Base-by-base conservation (phyloP, 1,140 invertebrate genomes). In the Pectinophora gossypiella region DNA sequence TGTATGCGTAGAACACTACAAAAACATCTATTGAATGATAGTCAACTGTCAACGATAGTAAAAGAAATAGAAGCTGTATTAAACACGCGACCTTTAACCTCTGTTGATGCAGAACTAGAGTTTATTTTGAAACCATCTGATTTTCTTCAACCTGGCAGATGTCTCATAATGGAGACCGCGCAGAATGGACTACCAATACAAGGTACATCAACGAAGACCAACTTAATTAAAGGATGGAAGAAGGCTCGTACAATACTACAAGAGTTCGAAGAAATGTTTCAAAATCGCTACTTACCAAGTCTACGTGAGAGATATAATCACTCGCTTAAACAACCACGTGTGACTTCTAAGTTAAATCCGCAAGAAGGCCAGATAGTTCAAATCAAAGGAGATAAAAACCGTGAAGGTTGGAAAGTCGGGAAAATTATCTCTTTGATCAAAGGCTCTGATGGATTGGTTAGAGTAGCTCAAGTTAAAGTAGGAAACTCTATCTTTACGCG, bases 31-130 rank as follows among this genome's bases (percentile, higher is more conserved):
- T 10, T 51, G 15, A 19, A 18, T 27, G n/a, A 43, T 3, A 51
- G 10, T 13, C 50, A 51, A 32, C 7, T 44, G 13, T 9, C 4
- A 3, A 51, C 40, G 6, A 20, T 51, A 1, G 20, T 40, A 4
- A 51, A 51, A 32, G 50, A 51, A 44, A 18, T 51, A 4, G 50
- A 51, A 19, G 16, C 42, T 12, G 50, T 51, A 4, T 15, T 44
- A 12, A 51, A 51, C 16, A 27, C 50, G 3, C 27, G 50, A 18
- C 50, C 50, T n/a, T 18, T 51, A 4, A 51, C 50, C 0, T 10
- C 12, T 32, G 23, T 51, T 19, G 21, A 22, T 38, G 10, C 12
- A 10, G 50, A 51, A 19, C 6, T 32, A 3, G 50, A 51, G 9
- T 10, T 18, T 13, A 18, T 51, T 5, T 19, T 51, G 3, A 51